Evolutionary conservation across 2,888 invertebrate species (phyloP).

Genomic region (Zele albiditarsus): DNA sequence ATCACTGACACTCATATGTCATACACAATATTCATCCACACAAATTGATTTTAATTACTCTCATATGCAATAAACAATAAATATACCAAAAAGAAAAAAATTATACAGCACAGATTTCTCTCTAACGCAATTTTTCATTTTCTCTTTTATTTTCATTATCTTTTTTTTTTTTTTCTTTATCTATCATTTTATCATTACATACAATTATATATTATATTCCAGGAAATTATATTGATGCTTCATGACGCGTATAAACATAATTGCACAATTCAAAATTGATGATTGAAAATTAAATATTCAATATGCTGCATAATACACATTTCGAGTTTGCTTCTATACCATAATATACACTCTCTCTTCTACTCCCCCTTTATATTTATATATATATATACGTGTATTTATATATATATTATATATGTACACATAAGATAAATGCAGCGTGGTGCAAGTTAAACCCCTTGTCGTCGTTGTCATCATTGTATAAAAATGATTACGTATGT

Average conservation of each 20-base stretch:
- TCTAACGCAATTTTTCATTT: not conserved
- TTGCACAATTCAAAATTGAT: not conserved
- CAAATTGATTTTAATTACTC: slow-evolving; percentile 10
- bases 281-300: slow-evolving; percentile 5
- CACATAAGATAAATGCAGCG: not conserved
- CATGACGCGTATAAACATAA: not conserved
- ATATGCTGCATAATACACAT: not conserved
- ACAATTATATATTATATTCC: not conserved
- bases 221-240: not conserved
- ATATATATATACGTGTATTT: not conserved
- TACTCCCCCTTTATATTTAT: not conserved
- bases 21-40: not conserved
- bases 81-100: not conserved
- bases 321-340: not conserved
- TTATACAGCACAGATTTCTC: not conserved
- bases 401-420: not conserved
- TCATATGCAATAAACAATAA: not conserved
- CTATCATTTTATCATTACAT: not conserved
- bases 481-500: not conserved
- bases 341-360: not conserved
- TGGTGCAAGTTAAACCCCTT: not conserved
- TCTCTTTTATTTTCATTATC: not conserved
- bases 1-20: not conserved
- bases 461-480: not conserved
- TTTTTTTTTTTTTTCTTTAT: not conserved